A percentile compares a stretch with the other conserved stretches of the same genome.
Conservation (phyloP, 2,113 vertebrate genomes). For the Girardinichthys multiradiatus region DNA sequence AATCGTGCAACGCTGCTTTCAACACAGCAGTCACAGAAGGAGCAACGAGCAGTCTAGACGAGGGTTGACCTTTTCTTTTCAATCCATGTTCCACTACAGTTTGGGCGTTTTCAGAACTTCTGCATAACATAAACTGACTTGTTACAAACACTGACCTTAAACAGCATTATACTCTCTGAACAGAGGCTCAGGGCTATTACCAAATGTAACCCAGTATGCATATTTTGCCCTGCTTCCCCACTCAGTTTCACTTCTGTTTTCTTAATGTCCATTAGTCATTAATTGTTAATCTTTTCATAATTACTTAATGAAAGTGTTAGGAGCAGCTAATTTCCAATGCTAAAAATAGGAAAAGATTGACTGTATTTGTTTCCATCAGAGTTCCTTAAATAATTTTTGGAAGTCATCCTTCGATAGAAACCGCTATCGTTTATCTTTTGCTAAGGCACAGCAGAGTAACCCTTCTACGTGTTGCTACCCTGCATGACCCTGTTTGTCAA, state of each 20-base stretch:
- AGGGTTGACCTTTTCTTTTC: slow-evolving; percentile 68
- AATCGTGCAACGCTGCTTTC: slow-evolving; percentile 24
- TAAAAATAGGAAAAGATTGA: not conserved
- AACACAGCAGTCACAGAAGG: slow-evolving; percentile 29
- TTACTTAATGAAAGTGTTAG: not conserved
- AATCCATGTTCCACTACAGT: slow-evolving; percentile 39
- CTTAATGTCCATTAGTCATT: not conserved
- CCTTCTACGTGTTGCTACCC: slow-evolving; percentile 23
- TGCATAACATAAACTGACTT: slow-evolving; percentile 46
- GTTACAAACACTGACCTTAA: slow-evolving; percentile 57
- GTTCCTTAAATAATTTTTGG: too few species aligned
- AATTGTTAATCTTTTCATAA: slow-evolving; percentile 1
- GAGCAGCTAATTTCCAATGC: not conserved
- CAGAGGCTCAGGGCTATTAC: not conserved
- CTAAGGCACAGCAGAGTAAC: not conserved
- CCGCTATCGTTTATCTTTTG: not conserved
- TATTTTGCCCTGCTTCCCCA: not conserved
- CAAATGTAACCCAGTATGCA: not conserved
- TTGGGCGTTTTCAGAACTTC: slow-evolving; percentile 51
- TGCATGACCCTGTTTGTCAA: slow-evolving; percentile 4
- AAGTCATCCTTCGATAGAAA: not conserved
- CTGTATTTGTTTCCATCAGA: not conserved
- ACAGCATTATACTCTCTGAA: slow-evolving; percentile 25
- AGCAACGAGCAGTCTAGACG: slow-evolving; percentile 57
- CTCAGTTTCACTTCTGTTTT: not conserved